Evolutionary conservation across 2,888 invertebrate genomes (phyloP).

Genomic region (Eupithecia inturbata): DNA sequence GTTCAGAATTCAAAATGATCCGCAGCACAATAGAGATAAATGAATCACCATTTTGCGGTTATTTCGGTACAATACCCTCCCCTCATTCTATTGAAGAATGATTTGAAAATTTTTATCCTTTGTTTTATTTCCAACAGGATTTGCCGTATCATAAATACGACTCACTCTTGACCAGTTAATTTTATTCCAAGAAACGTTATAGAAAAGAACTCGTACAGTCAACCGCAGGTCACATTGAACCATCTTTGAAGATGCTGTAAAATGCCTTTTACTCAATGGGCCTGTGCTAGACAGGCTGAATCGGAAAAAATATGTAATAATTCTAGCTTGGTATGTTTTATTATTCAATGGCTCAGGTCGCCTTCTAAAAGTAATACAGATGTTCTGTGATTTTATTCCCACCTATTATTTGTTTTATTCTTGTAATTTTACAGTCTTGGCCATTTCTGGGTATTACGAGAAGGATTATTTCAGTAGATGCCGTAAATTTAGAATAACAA

Average conservation of each 20-base stretch:
- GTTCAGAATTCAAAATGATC: not conserved
- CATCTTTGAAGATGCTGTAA: not conserved
- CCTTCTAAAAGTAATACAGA: too few relatives aligned
- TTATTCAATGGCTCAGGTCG: too few relatives aligned
- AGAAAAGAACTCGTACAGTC: conserved; percentile 3
- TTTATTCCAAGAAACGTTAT: not conserved
- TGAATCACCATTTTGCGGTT: not conserved
- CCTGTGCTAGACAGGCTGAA: too few relatives aligned
- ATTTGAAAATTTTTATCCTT: not conserved
- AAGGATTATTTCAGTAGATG: not conserved
- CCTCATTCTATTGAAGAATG: not conserved
- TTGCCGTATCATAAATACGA: too few relatives aligned
- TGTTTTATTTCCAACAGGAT: not conserved
- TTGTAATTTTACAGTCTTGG: not conserved
- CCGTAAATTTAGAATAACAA: conserved; percentile 7
- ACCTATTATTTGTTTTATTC: not conserved
- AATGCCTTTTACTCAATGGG: not conserved
- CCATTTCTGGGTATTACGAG: not conserved
- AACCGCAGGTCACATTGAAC: not conserved
- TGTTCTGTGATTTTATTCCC: not conserved
- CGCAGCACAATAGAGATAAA: not conserved
- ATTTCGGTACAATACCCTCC: not conserved
- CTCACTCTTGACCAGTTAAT: not conserved
- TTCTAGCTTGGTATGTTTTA: too few relatives aligned
- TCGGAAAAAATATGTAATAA: too few relatives aligned